These are phyloP conservation scores for Parapristionchus giblindavisi DNA, from an alignment of 2,888 invertebrate genomes.

Conservation along the genomic window DNA sequence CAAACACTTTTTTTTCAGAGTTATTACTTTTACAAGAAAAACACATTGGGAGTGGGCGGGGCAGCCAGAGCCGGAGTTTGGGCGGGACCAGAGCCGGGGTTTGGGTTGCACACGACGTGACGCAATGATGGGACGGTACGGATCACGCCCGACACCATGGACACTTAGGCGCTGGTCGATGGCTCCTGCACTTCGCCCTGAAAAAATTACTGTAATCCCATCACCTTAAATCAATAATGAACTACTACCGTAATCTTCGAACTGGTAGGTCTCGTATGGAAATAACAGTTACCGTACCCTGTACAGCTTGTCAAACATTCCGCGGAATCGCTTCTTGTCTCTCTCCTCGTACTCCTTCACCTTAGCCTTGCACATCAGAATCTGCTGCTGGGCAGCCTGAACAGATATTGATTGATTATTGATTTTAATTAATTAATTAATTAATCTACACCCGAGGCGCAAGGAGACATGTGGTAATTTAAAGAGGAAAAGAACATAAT, in stretches of 20 bases:
- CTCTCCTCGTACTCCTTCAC: slow-evolving; percentile 81
- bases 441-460: too few relatives aligned
- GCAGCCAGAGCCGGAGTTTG: too few relatives aligned
- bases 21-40: too few relatives aligned
- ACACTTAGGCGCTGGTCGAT: slow-evolving; percentile 9
- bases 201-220: not conserved
- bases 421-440: not conserved
- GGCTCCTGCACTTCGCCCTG: slow-evolving; percentile 21
- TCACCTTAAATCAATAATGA: not conserved
- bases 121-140: not conserved
- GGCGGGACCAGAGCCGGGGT: too few relatives aligned
- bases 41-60: too few relatives aligned
- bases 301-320: slow-evolving; percentile 86
- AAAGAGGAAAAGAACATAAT: too few relatives aligned
- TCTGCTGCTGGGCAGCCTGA: slow-evolving; percentile 67
- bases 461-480: too few relatives aligned
- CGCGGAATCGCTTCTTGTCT: slow-evolving; percentile 84
- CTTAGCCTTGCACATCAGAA: slow-evolving; percentile 78
- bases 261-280: not conserved
- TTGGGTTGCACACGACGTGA: too few relatives aligned
- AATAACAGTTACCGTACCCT: slow-evolving; percentile 32
- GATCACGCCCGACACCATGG: too few relatives aligned
- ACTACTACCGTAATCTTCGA: not conserved
- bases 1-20: too few relatives aligned
- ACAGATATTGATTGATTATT: slow-evolving; percentile 35